Conservation (phyloP, 2,888 invertebrate genomes). For the Drosophila setosimentum region DNA sequence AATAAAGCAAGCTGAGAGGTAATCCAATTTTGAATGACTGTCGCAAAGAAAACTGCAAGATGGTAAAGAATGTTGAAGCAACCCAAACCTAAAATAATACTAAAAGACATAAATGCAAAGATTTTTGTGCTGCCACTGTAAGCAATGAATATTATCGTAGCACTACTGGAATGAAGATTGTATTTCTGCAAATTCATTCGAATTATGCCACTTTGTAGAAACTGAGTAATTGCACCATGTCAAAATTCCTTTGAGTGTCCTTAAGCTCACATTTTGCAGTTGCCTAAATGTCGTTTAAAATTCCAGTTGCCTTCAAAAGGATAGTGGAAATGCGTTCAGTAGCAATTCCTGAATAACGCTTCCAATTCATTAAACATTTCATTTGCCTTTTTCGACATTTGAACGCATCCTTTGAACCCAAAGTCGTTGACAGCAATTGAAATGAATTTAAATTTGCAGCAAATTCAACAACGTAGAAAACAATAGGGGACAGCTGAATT, state of each 20-base stretch:
- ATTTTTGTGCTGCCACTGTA: not conserved
- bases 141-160: not conserved
- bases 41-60: not conserved
- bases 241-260: constrained; percentile 12
- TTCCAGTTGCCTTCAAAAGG: constrained; percentile 24
- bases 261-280: constrained; percentile 16
- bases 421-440: constrained; percentile 28
- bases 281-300: constrained; percentile 37
- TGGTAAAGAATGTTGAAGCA: not conserved
- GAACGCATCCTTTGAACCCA: constrained; percentile 53
- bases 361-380: constrained; percentile 70
- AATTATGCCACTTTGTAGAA: constrained; percentile 23
- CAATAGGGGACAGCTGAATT: constrained; percentile 52
- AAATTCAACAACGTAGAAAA: constrained; percentile 50
- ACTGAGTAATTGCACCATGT: not conserved
- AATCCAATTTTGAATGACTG: not conserved
- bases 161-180: not conserved
- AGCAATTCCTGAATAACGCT: constrained; percentile 53
- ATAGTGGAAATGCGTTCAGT: constrained; percentile 33
- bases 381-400: constrained; percentile 37
- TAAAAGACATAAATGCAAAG: not conserved
- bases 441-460: constrained; percentile 59
- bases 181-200: constrained; percentile 2
- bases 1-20: not conserved
- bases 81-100: not conserved